Percentiles rank a stretch among this genome's conserved stretches.
Conservation (phyloP, 2,888 invertebrate species). For the Agrypnus murinus region DNA sequence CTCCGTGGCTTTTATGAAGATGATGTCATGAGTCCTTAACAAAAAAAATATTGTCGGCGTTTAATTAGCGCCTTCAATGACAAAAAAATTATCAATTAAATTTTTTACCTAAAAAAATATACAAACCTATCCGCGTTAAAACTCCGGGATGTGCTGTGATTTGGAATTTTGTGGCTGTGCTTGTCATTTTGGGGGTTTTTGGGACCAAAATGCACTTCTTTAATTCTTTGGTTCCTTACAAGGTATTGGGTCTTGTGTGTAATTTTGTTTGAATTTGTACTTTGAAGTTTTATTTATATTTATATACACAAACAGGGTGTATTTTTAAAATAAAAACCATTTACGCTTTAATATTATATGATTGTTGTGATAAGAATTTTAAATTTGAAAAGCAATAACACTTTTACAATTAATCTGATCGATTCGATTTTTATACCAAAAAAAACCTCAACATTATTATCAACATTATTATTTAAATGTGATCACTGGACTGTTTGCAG, state of each 20-base stretch:
- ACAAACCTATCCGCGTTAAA: conserved; percentile 1
- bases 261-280: conserved; percentile 1
- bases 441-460: background rate
- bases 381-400: background rate
- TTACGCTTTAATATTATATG: background rate
- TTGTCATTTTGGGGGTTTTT: conserved; percentile 41
- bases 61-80: conserved; percentile 5
- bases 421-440: background rate
- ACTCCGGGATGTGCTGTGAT: conserved; percentile 48
- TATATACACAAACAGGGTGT: too few species aligned
- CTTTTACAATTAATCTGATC: background rate
- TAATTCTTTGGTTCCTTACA: conserved; percentile 45
- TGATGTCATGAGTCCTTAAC: conserved; percentile 34
- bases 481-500: background rate
- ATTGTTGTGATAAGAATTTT: background rate
- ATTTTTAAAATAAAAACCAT: background rate
- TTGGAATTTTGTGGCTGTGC: conserved; percentile 44
- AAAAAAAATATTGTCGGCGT: background rate
- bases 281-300: background rate
- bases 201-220: conserved; percentile 50
- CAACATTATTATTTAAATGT: background rate
- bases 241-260: conserved; percentile 45
- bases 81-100: conserved; percentile 2
- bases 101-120: background rate
- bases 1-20: conserved; percentile 49